These are phyloP conservation scores for Rhincodon typus DNA, from an alignment of 2,797 vertebrate species.

Conservation along the genomic window DNA sequence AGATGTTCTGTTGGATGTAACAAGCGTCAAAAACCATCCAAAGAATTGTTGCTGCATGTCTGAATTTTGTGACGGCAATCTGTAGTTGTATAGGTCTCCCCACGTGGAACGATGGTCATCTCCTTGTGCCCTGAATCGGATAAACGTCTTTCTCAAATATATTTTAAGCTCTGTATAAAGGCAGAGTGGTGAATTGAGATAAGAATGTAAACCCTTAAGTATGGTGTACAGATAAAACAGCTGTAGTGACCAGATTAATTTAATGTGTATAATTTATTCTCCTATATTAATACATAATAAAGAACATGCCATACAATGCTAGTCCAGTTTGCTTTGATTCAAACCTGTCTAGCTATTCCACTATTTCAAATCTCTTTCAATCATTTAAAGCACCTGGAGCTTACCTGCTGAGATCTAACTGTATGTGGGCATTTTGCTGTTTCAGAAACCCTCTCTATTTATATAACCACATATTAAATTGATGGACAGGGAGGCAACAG, in stretches of 20 bases:
- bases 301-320: background rate
- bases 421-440: background rate
- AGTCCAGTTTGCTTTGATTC: background rate
- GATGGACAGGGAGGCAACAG: background rate
- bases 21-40: too few relatives aligned
- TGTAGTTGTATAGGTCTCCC: background rate
- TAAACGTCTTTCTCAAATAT: background rate
- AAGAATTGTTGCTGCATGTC: too few relatives aligned
- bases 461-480: background rate
- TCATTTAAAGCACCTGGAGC: background rate
- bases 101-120: too few relatives aligned
- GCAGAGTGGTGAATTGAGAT: background rate
- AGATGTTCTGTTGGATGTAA: too few relatives aligned
- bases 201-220: background rate
- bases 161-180: background rate
- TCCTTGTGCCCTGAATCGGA: background rate
- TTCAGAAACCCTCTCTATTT: background rate
- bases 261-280: background rate
- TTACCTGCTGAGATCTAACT: background rate
- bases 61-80: background rate
- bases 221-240: background rate
- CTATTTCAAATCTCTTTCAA: background rate
- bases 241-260: background rate
- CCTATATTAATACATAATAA: background rate
- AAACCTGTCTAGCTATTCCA: background rate